Base-by-base conservation (phyloP, 2,797 vertebrate species). In the Eleutherodactylus coqui region DNA sequence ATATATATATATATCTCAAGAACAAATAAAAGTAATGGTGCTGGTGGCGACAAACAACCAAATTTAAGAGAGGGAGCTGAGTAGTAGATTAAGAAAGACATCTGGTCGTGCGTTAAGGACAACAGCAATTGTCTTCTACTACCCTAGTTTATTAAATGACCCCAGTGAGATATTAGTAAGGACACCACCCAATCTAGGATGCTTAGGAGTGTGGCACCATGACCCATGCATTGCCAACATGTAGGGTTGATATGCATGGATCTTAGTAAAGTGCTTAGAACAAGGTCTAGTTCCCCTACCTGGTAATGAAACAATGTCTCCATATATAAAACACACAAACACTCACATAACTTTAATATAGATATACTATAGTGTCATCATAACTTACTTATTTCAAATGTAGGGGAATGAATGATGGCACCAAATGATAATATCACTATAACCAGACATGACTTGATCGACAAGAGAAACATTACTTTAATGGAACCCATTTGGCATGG, bases 401-500 rank as follows among this genome's bases (percentile, higher is more conserved):
- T 47, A 76, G 34, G 82, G 24, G 41, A 75, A 83, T 75, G 70
- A 43, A 53, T 87, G 87, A 73, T 81, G 79, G 60, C 79, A 82
- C 64, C 62, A 80, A 70, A 82, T 34, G 62, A 69, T 38, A 53
- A 69, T 32, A 82, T 43, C 58, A 60, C n/a, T 27, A 82, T 53
- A 53, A 55, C 24, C 47, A 73, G 67, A 75, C 49, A 83, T 55
- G 79, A 49, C 58, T 41, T 4, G 0, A 8, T 62, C 38, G 67
- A 24, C 27, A 64, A 10, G 49, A 41, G 51, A 76, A 21, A 14
- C 34, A 41, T 27, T 45, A 7, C 69, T 81, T 94, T 91, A 97
- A 89, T 93, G 95, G 92, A 97, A 93, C 89, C 96, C 96, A 80
- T 96, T 96, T 14, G 95, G 93, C 79, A 96, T 95, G 89, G 96